phyloP scores from a whole-genome alignment of 2,113 vertebrate genomes.

The Rhinolophus ferrumequinum region DNA sequence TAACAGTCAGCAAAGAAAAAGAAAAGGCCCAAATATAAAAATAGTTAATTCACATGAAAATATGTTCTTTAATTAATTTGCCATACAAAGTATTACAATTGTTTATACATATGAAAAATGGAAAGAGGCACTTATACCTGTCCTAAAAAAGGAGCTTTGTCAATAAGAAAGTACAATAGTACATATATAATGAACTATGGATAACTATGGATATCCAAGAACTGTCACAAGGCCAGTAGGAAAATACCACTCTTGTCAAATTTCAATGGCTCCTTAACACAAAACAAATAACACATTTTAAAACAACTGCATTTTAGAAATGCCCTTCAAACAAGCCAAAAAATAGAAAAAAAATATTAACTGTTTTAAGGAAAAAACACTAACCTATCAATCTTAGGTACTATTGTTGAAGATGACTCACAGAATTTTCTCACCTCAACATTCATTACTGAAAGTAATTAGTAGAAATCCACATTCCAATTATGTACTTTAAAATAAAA shows the following conservation, averaged over 20 bases:
- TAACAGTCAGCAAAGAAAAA: no score
- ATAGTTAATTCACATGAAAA: no score
- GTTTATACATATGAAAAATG: not conserved
- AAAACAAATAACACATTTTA: not conserved
- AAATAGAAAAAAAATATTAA: not conserved
- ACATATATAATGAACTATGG: not conserved
- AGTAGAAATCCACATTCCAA: not conserved
- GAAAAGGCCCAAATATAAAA: not conserved
- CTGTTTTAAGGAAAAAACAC: not conserved
- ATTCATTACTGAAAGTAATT: no score
- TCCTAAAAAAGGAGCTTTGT: not conserved
- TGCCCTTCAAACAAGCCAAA: not conserved
- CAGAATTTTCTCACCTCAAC: not conserved
- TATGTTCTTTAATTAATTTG: not conserved
- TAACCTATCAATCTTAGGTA: not conserved
- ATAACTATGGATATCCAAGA: not conserved
- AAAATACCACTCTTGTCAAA: not conserved
- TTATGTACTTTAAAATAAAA: not conserved
- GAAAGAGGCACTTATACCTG: not conserved
- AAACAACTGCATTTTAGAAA: not conserved
- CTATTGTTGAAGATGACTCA: not conserved
- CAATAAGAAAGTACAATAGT: not conserved
- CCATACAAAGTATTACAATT: not conserved
- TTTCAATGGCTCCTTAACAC: not conserved
- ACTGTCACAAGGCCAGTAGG: not conserved